phyloP scores from a whole-genome alignment of 2,113 vertebrate species.

The Patagioenas fasciata region DNA sequence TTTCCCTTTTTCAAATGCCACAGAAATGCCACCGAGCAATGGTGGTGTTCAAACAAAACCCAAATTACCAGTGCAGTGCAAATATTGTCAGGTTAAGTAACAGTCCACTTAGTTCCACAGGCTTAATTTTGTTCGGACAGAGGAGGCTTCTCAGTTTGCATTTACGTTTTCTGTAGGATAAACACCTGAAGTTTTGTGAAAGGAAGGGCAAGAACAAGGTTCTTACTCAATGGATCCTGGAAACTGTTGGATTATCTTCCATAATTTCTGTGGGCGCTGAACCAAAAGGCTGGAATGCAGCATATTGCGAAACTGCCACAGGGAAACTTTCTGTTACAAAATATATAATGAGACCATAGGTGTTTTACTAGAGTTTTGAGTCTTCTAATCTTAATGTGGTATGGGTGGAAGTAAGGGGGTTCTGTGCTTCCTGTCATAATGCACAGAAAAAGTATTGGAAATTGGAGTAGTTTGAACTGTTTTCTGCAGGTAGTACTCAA shows the following conservation, averaged over 20 bases:
- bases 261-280: neutral
- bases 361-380: neutral
- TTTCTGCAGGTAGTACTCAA: constrained; percentile 3
- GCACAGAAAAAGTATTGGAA: neutral
- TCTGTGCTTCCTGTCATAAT: neutral
- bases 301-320: neutral
- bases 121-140: neutral
- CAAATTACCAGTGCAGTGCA: neutral
- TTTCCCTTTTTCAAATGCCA: neutral
- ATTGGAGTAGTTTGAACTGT: neutral
- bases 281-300: neutral
- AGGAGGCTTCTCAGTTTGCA: neutral
- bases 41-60: neutral
- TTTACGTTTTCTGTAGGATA: neutral
- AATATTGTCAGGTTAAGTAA: neutral
- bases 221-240: neutral
- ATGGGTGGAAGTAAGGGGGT: neutral
- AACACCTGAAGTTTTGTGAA: neutral
- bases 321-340: neutral
- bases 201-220: neutral
- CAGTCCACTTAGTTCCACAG: neutral
- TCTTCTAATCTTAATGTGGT: neutral
- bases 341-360: neutral
- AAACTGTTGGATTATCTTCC: neutral
- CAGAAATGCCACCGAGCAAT: constrained; percentile 17